These are phyloP conservation scores for Bufotes viridis DNA, from an alignment of 2,797 vertebrate species.

Conservation along the genomic window DNA sequence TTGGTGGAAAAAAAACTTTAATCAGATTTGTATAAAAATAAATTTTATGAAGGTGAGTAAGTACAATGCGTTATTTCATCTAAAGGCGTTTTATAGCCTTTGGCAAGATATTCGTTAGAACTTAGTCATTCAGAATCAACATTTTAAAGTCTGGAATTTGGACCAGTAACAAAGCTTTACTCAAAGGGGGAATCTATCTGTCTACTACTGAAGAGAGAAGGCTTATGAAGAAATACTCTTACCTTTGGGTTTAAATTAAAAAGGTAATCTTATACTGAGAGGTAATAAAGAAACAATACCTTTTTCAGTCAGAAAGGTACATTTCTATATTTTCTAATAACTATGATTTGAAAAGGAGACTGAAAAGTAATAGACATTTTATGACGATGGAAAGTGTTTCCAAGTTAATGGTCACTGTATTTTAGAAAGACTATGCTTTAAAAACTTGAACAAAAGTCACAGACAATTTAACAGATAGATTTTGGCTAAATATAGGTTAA, in stretches of 20 bases:
- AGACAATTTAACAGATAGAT: neutral
- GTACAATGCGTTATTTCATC: slow-evolving; percentile 39
- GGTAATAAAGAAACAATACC: slow-evolving; percentile 48
- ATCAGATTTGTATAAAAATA: neutral
- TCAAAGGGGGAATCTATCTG: slow-evolving; percentile 16
- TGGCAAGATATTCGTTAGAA: slow-evolving; percentile 17
- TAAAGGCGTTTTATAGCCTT: slow-evolving; percentile 43
- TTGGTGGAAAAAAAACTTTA: no score
- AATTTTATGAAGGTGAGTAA: neutral
- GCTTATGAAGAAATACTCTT: slow-evolving; percentile 49
- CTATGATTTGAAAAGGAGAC: slow-evolving; percentile 16
- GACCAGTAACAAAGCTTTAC: slow-evolving; percentile 51
- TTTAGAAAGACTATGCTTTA: neutral
- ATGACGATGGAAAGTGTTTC: slow-evolving; percentile 4
- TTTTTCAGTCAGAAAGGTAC: slow-evolving; percentile 35
- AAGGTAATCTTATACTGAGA: slow-evolving; percentile 43
- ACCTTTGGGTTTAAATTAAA: slow-evolving; percentile 45
- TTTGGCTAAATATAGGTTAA: neutral
- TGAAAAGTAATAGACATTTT: slow-evolving; percentile 25
- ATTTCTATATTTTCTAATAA: slow-evolving; percentile 17
- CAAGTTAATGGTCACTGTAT: neutral
- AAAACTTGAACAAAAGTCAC: neutral
- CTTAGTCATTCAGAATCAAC: slow-evolving; percentile 48
- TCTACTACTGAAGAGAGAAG: slow-evolving; percentile 37
- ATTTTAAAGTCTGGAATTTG: slow-evolving; percentile 57